Conservation (phyloP, 2,113 vertebrate genomes). For the Proterorhinus semilunaris region DNA sequence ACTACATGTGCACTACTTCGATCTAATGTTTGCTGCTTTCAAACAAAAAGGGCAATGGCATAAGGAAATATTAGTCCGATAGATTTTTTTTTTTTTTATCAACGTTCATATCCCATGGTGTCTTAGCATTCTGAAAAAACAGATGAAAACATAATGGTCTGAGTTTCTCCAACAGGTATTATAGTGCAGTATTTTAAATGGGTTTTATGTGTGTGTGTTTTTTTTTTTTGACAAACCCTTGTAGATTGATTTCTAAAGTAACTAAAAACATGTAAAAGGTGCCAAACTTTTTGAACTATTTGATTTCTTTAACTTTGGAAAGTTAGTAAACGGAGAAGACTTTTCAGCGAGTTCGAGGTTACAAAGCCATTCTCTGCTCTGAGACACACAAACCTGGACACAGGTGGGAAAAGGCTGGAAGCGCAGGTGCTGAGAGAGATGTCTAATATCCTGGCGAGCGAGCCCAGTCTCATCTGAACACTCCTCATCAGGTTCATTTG, state of each 20-base stretch:
- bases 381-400: background rate
- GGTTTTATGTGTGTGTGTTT: too few relatives aligned
- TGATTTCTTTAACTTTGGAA: conserved; percentile 4
- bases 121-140: background rate
- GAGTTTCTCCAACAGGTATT: background rate
- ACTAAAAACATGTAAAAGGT: background rate
- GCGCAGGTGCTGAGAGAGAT: conserved; percentile 20
- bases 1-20: background rate
- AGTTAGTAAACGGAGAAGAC: background rate
- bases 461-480: conserved; percentile 22
- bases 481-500: conserved; percentile 51
- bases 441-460: conserved; percentile 26
- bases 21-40: background rate
- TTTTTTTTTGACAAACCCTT: too few relatives aligned
- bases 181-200: background rate
- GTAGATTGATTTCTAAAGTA: background rate
- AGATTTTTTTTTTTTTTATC: background rate
- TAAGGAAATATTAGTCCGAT: background rate
- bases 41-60: background rate
- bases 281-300: background rate
- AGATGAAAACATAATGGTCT: background rate
- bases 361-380: background rate
- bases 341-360: background rate
- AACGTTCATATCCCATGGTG: background rate
- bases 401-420: conserved; percentile 17